Conservation (phyloP, 1,140 invertebrate genomes). For the Cydia splendana region DNA sequence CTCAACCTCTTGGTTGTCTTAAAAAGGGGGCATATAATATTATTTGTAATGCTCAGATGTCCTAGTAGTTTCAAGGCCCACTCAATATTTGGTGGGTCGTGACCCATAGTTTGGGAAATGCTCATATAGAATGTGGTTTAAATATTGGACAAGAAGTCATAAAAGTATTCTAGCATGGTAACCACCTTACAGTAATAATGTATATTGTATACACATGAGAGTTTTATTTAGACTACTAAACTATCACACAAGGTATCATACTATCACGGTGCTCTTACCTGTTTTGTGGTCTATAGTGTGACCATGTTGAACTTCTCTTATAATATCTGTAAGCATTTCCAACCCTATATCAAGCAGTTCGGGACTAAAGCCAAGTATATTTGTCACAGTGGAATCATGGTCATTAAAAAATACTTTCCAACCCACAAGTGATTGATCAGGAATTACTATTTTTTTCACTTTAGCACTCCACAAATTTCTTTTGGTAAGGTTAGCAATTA, state of each 20-base stretch:
- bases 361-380: conserved; percentile 55
- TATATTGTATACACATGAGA: too few species aligned
- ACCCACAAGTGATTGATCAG: conserved; percentile 41
- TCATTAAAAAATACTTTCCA: conserved; percentile 63
- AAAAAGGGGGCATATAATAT: too few species aligned
- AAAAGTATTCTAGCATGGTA: too few species aligned
- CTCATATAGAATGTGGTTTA: too few species aligned
- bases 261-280: conserved; percentile 51
- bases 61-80: too few species aligned
- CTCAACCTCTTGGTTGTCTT: too few species aligned
- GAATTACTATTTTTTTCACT: conserved; percentile 46
- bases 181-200: too few species aligned
- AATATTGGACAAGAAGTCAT: too few species aligned
- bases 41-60: too few species aligned
- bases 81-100: too few species aligned
- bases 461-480: not conserved
- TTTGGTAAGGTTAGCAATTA: conserved; percentile 43
- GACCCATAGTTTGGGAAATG: too few species aligned
- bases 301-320: conserved; percentile 55
- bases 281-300: conserved; percentile 61
- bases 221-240: not conserved
- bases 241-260: not conserved
- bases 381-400: conserved; percentile 59
- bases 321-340: conserved; percentile 53
- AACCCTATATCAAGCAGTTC: conserved; percentile 55